Evolutionary conservation across 2,113 vertebrate genomes (phyloP).

Genomic region (Pseudorectes ferrugineus): DNA sequence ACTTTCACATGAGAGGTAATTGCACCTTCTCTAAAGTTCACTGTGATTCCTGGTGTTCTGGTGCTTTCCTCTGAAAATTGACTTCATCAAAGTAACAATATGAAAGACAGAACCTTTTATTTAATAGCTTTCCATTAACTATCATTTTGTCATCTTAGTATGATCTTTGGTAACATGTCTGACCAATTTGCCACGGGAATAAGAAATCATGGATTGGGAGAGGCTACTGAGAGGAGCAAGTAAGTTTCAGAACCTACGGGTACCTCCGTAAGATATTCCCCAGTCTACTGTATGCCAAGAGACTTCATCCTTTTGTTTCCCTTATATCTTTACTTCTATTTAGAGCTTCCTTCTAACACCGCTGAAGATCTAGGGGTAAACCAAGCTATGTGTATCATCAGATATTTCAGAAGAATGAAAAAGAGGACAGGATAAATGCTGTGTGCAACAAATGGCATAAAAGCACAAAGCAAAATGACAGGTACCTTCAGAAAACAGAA

Average conservation of each 20-base stretch:
- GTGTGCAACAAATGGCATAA: background rate
- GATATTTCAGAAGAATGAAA: background rate
- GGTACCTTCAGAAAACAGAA: background rate
- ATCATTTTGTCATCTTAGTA: background rate
- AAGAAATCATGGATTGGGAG: background rate
- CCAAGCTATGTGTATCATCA: background rate
- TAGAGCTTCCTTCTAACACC: background rate
- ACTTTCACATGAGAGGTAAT: background rate
- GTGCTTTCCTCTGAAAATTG: background rate
- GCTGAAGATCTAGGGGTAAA: background rate
- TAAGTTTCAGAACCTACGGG: background rate
- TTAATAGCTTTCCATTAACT: background rate
- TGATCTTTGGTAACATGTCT: background rate
- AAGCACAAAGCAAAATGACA: background rate
- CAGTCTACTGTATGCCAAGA: background rate
- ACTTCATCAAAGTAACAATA: background rate
- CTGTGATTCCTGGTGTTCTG: background rate
- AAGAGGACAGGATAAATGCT: background rate
- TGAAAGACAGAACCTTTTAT: background rate
- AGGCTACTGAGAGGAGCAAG: background rate
- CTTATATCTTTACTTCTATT: background rate
- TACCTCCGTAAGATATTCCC: background rate
- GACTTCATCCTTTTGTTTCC: background rate
- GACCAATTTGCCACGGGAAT: background rate
- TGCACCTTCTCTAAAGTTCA: background rate